A percentile compares a stretch with the other conserved stretches of the same genome.
These are phyloP conservation scores for Umimayanthus kanabou DNA, from an alignment of 92 coral and sea anemone genomes.

Conservation along the genomic window DNA sequence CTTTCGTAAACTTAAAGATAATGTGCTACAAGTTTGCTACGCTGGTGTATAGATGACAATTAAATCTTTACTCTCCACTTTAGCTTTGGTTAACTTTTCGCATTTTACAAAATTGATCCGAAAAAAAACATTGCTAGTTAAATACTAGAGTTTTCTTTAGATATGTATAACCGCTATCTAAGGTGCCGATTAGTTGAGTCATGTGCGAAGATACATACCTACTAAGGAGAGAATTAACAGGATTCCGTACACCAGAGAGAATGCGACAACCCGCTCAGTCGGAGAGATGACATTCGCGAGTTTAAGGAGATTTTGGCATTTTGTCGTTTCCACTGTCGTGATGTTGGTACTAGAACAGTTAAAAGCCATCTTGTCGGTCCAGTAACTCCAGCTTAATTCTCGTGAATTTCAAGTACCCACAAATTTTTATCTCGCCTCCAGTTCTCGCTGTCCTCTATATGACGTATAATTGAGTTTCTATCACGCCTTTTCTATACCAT, in stretches of 20 bases:
- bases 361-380: neutral
- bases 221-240: slow-evolving; percentile 63
- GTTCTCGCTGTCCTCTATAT: neutral
- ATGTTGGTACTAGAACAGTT: slow-evolving; percentile 1
- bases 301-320: neutral
- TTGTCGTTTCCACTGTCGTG: neutral
- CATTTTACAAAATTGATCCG: neutral
- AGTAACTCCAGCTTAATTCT: neutral
- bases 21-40: neutral
- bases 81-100: neutral
- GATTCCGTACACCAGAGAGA: slow-evolving; percentile 70
- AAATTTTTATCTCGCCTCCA: neutral
- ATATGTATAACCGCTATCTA: neutral
- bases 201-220: slow-evolving; percentile 56
- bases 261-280: slow-evolving; percentile 49
- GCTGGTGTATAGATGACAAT: neutral
- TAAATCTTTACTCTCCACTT: neutral
- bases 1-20: neutral
- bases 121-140: neutral
- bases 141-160: neutral
- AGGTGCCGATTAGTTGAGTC: neutral
- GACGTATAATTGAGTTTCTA: neutral
- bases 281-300: slow-evolving; percentile 37
- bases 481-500: neutral
- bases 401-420: neutral